phyloP scores from a whole-genome alignment of 2,113 vertebrate species.

The Rallus limicola region DNA sequence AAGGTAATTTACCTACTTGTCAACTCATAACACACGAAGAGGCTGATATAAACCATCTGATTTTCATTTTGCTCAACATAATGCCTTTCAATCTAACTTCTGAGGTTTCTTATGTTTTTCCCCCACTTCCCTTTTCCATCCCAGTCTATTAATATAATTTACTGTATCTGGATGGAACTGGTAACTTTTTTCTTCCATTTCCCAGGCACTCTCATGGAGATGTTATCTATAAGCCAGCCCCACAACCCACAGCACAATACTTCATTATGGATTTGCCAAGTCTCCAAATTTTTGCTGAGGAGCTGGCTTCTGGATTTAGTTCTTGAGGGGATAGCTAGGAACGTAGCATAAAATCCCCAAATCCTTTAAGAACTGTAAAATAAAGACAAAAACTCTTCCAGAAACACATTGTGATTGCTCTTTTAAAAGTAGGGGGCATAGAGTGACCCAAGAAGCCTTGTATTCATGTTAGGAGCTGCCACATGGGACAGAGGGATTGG shows the following conservation, averaged over 20 bases:
- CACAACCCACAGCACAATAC: background rate
- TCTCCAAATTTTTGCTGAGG: background rate
- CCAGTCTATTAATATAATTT: background rate
- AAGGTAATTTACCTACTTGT: background rate
- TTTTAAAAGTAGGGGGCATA: background rate
- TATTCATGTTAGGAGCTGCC: background rate
- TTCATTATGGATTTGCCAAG: background rate
- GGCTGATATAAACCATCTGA: background rate
- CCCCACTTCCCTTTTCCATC: background rate
- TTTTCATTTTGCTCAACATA: background rate
- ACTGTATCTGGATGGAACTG: background rate
- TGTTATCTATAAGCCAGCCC: slow-evolving; percentile 6
- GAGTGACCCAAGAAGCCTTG: background rate
- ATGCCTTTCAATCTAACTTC: background rate
- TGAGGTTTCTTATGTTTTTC: background rate
- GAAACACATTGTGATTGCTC: background rate
- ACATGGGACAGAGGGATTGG: background rate
- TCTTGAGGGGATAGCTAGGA: background rate
- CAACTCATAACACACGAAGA: background rate
- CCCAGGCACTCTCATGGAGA: background rate
- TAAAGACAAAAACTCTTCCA: background rate
- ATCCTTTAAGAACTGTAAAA: background rate
- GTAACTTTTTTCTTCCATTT: background rate
- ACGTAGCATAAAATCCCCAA: background rate
- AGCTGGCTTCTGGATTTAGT: background rate